phyloP scores from a whole-genome alignment of 2,888 invertebrate genomes.

The Xestia xanthographa region DNA sequence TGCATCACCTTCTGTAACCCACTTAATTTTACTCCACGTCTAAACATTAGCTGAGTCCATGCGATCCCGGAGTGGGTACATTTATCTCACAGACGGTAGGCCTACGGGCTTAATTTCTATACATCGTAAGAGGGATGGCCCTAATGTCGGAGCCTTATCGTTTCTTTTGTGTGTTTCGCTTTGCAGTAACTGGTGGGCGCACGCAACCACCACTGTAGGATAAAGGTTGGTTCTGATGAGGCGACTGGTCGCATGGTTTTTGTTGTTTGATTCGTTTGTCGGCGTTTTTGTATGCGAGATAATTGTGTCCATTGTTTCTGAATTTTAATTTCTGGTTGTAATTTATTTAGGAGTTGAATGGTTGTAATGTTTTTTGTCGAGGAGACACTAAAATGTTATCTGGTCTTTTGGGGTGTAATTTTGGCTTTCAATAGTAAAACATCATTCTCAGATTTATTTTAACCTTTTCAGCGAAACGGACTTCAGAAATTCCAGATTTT shows the following conservation, averaged over 20 bases:
- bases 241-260: slow-evolving; percentile 28
- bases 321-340: neutral
- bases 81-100: slow-evolving; percentile 65
- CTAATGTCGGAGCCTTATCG: slow-evolving; percentile 78
- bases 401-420: neutral
- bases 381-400: neutral
- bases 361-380: neutral
- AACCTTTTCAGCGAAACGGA: no score
- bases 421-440: neutral
- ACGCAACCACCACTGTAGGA: slow-evolving; percentile 71
- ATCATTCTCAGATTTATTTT: neutral
- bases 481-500: no score
- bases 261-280: slow-evolving; percentile 5
- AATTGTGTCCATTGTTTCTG: neutral
- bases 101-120: slow-evolving; percentile 77
- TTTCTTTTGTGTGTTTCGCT: slow-evolving; percentile 81
- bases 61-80: slow-evolving; percentile 66
- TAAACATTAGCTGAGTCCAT: slow-evolving; percentile 63
- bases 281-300: neutral
- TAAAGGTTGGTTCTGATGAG: slow-evolving; percentile 52
- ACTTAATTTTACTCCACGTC: slow-evolving; percentile 54
- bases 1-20: slow-evolving; percentile 42
- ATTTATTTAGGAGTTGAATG: neutral
- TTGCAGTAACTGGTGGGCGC: slow-evolving; percentile 73
- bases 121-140: slow-evolving; percentile 75